Base-by-base conservation (phyloP, 2,113 vertebrate genomes). In the Ptilonorhynchus violaceus region DNA sequence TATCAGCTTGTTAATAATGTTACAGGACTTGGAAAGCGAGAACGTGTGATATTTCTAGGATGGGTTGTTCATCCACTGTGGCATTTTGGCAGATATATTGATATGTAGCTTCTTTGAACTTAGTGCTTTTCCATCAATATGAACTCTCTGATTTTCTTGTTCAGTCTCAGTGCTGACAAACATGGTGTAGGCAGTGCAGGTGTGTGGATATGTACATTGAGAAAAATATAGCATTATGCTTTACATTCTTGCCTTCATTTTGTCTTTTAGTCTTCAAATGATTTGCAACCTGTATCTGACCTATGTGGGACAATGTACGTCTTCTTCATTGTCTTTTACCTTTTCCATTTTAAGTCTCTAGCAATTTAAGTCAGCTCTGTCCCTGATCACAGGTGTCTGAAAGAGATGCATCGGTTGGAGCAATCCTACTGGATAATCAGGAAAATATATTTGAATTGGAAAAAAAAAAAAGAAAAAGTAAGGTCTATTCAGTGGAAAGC, bases 271-370 rank as follows among this genome's bases (percentile, higher is more conserved):
- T 30, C 28, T 41, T 73, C 37, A 73, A 42, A 42, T 87, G 47
- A 56, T 64, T 93, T 93, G 6, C 3, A 62, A 1, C 7, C 28
- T 42, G 0, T 37, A 24, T 49, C 10, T 69, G 35, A 69, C 5
- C n/a, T n/a, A 1, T 13, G 22, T 42, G 30, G 5, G 24, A 31
- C 10, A 37, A 46, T 35, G 3, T 16, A 14, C 0, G 0, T 47
- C 4, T 17, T 63, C 7, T 56, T 42, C 46, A 23, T 11, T 59
- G 25, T 44, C 27, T 72, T 52, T 55, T 49, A 6, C 0, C 0
- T 37, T 94, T 67, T 37, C 20, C 9, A 4, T 64, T 58, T 80
- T n/a, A 75, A 75, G 23, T n/a, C 13, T 47, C 15, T 52, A 83
- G n/a, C 7, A 42, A 15, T 13, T 42, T 42, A 42, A 42, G 42